phyloP scores from a whole-genome alignment of 2,888 invertebrate genomes.

The Ligdia adustata region DNA sequence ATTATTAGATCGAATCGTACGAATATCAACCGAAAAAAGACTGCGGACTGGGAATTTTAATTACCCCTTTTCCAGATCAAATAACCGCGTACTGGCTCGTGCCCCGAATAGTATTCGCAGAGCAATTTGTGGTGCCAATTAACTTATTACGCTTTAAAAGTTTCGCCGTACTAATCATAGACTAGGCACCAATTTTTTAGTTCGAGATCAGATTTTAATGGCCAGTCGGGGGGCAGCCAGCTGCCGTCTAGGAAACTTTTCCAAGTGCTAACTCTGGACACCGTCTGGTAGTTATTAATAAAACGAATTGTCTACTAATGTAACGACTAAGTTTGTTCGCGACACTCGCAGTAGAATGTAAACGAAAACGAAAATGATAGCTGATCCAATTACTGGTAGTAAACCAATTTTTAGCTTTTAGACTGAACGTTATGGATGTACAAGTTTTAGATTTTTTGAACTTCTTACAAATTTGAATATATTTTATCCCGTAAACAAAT shows the following conservation, averaged over 20 bases:
- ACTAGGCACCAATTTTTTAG: constrained; percentile 45
- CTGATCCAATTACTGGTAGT: no score
- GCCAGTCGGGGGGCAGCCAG: constrained; percentile 47
- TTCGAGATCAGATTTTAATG: constrained; percentile 52
- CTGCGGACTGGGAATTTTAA: constrained; percentile 3
- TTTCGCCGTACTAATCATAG: constrained; percentile 38
- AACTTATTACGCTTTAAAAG: constrained; percentile 31
- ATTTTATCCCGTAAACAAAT: no score
- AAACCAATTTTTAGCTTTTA: no score
- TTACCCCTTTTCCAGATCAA: constrained; percentile 9
- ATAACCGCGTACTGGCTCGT: constrained; percentile 6
- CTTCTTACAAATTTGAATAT: no score
- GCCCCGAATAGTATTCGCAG: constrained; percentile 4
- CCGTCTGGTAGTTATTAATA: constrained; percentile 49
- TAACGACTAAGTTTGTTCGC: constrained; percentile 35
- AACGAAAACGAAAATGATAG: no score
- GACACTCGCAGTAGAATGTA: constrained; percentile 14
- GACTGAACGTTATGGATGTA: no score
- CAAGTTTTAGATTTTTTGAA: no score
- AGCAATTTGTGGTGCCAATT: constrained; percentile 25
- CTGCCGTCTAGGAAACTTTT: constrained; percentile 51
- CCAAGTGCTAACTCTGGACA: constrained; percentile 46
- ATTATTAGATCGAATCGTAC: not conserved
- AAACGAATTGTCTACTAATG: constrained; percentile 52
- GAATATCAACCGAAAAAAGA: not conserved